phyloP scores from a whole-genome alignment of 2,797 vertebrate species.

The Dicrostonyx torquatus region DNA sequence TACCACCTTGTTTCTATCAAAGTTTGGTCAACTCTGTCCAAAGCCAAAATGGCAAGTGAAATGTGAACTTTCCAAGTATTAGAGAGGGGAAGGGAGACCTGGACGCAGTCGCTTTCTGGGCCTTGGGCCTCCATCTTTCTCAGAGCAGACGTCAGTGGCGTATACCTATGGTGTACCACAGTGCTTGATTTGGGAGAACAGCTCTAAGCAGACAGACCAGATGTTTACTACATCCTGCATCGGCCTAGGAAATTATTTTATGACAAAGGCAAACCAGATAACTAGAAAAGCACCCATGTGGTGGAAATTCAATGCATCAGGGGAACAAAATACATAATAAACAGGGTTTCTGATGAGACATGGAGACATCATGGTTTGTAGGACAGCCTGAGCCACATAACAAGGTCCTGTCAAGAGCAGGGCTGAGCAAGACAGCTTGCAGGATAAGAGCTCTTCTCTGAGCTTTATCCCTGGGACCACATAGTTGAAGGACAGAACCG shows the following conservation, averaged over 20 bases:
- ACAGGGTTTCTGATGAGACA: not conserved
- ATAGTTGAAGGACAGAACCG: not conserved
- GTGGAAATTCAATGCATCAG: slow-evolving; percentile 21
- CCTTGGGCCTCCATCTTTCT: not conserved
- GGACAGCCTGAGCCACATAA: not conserved
- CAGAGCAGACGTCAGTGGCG: not conserved
- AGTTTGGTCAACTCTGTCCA: not conserved
- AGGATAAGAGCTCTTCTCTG: not conserved
- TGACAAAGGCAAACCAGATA: slow-evolving; percentile 44
- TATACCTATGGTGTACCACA: not conserved
- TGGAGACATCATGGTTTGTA: no score
- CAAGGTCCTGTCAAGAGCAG: not conserved
- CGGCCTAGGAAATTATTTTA: slow-evolving; percentile 36
- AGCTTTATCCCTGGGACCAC: not conserved
- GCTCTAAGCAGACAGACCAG: not conserved
- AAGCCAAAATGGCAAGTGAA: not conserved
- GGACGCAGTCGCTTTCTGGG: fast-evolving
- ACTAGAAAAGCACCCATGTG: not conserved
- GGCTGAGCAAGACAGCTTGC: not conserved
- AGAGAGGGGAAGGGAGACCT: not conserved
- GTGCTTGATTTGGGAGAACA: not conserved
- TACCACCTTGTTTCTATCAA: not conserved
- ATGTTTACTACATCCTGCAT: not conserved
- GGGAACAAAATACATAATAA: slow-evolving; percentile 2
- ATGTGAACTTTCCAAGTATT: not conserved